Evolutionary conservation across 2,113 vertebrate genomes (phyloP).

Genomic region (Paramisgurnus dabryanus): DNA sequence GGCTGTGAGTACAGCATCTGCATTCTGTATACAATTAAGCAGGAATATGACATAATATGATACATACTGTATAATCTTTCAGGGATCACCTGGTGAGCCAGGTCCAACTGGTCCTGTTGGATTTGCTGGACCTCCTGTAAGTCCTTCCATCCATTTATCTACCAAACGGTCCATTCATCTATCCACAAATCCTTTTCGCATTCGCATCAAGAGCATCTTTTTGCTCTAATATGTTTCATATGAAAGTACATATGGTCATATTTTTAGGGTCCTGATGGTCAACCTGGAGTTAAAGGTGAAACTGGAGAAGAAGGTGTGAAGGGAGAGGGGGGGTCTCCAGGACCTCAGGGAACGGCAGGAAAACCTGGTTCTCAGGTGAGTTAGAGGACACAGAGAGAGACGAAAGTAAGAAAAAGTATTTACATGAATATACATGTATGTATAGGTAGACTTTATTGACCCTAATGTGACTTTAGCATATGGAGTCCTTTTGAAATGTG

Average conservation of each 20-base stretch:
- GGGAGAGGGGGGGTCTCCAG: conserved; percentile 88
- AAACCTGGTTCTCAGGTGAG: conserved; percentile 84
- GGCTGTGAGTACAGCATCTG: conserved; percentile 78
- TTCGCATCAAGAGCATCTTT: not conserved
- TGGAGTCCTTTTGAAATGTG: not conserved
- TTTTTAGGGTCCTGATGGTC: conserved; percentile 88
- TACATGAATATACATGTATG: no score
- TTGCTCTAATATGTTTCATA: not conserved
- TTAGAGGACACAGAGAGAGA: not conserved
- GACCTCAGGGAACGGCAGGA: conserved; percentile 89
- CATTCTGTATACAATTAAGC: no score
- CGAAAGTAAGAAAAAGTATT: not conserved
- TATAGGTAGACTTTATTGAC: no score
- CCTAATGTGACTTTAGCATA: no score
- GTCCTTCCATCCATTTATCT: conserved; percentile 45
- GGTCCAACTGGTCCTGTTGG: conserved; percentile 90
- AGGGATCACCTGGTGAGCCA: conserved; percentile 91
- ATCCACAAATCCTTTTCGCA: not conserved
- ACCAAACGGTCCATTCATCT: not conserved
- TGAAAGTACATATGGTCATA: not conserved
- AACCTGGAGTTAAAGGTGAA: conserved; percentile 95
- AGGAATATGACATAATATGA: not conserved
- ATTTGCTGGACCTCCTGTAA: conserved; percentile 90
- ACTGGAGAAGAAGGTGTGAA: conserved; percentile 90
- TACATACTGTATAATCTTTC: conserved; percentile 23